phyloP scores from a whole-genome alignment of 1,140 invertebrate species.

The Cyclargus thomasi region DNA sequence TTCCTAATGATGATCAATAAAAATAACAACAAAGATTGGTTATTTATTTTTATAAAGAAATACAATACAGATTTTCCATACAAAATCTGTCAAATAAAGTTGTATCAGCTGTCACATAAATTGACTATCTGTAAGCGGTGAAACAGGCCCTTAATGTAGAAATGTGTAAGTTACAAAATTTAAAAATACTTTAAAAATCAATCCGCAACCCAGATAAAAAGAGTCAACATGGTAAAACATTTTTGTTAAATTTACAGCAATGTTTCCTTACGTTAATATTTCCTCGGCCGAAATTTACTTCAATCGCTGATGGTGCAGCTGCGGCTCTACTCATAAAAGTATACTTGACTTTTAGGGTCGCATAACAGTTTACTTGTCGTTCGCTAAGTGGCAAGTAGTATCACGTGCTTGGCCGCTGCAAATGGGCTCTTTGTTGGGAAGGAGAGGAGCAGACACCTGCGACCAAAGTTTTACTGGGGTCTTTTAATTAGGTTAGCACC shows the following conservation, averaged over 20 bases:
- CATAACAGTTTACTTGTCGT: conserved; percentile 57
- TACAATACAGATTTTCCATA: no score
- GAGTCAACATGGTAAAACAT: neutral
- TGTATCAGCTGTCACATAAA: no score
- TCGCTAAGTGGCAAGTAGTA: conserved; percentile 53
- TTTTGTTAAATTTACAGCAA: neutral
- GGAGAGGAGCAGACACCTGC: conserved; percentile 47
- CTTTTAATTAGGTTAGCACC: conserved; percentile 54
- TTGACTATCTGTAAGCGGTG: no score
- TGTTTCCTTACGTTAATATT: neutral
- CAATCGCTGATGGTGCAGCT: conserved; percentile 56
- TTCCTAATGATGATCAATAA: neutral
- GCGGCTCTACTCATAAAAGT: conserved; percentile 53
- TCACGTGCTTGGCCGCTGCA: conserved; percentile 45
- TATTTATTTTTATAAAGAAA: no score
- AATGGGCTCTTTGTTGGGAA: conserved; percentile 50
- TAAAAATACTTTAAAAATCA: no score
- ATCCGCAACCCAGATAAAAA: no score
- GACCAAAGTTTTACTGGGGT: conserved; percentile 35
- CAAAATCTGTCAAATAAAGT: no score
- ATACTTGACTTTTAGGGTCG: conserved; percentile 46
- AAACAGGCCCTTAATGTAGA: no score
- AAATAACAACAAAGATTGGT: neutral
- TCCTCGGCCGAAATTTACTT: conserved; percentile 19
- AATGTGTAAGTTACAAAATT: no score